These are phyloP conservation scores for Diprion similis DNA, from an alignment of 1,140 invertebrate genomes.

Conservation along the genomic window DNA sequence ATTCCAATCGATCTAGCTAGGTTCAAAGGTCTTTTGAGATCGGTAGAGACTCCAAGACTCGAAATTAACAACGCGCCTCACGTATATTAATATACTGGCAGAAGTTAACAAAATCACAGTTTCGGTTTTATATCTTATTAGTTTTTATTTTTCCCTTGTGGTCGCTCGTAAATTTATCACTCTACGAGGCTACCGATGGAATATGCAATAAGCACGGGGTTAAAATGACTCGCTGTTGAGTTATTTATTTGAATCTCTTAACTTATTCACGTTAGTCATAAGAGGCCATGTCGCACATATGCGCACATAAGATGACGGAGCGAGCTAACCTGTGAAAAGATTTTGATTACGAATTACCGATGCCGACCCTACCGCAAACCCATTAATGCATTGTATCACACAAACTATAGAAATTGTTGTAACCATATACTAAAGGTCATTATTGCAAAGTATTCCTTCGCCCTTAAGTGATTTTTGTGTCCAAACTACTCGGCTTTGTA, in stretches of 20 bases:
- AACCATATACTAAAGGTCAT: too few species aligned
- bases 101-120: neutral
- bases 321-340: too few species aligned
- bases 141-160: neutral
- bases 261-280: neutral
- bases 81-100: too few species aligned
- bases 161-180: neutral
- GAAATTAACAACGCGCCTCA: neutral
- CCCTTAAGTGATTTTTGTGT: too few species aligned
- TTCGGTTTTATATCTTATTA: neutral
- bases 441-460: too few species aligned
- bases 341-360: too few species aligned
- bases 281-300: too few species aligned
- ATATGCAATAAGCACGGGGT: neutral
- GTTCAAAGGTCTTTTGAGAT: neutral
- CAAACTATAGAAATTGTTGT: too few species aligned
- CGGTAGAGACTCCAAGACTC: neutral
- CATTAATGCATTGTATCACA: too few species aligned
- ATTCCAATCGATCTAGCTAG: neutral
- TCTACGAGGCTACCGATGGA: neutral
- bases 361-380: too few species aligned
- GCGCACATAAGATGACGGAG: too few species aligned
- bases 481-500: too few species aligned
- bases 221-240: neutral
- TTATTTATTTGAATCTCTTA: conserved; percentile 4